These are phyloP conservation scores for Diachasma alloeum DNA, from an alignment of 1,140 invertebrate genomes.

Conservation along the genomic window DNA sequence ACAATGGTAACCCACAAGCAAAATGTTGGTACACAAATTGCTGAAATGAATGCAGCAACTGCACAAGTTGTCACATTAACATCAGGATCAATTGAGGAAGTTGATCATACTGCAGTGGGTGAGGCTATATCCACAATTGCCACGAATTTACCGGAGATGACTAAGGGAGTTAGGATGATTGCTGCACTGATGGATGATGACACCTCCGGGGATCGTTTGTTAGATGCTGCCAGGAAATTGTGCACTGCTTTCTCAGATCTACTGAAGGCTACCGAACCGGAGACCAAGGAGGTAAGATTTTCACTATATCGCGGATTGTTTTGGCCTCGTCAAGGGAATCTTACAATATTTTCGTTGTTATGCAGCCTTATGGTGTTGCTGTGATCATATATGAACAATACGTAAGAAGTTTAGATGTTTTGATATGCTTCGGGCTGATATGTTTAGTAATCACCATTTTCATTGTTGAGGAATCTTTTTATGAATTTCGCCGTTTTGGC, in stretches of 20 bases:
- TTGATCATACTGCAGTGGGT: slow-evolving; percentile 95
- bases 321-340: not conserved
- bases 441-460: not conserved
- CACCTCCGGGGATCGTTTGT: slow-evolving; percentile 81
- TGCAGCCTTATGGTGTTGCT: slow-evolving; percentile 55
- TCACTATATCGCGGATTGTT: not conserved
- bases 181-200: slow-evolving; percentile 91
- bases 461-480: too few species aligned
- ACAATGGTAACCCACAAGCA: slow-evolving; percentile 96
- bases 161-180: slow-evolving; percentile 92
- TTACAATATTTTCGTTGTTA: slow-evolving; percentile 23
- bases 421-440: slow-evolving; percentile 1
- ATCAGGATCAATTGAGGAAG: slow-evolving; percentile 81
- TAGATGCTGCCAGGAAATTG: slow-evolving; percentile 91
- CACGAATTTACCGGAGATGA: slow-evolving; percentile 95
- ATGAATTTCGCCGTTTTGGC: too few species aligned
- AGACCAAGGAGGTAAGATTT: slow-evolving; percentile 80
- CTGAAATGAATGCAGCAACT: slow-evolving; percentile 98
- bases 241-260: slow-evolving; percentile 95
- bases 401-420: slow-evolving; percentile 46
- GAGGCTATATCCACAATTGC: slow-evolving; percentile 97
- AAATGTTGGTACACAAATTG: slow-evolving; percentile 94
- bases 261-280: slow-evolving; percentile 92
- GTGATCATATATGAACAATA: slow-evolving; percentile 57
- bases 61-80: slow-evolving; percentile 97